A percentile compares a stretch with the other conserved stretches of the same genome.
phyloP scores from a whole-genome alignment of 53 echinoderm and acorn worm genomes.

The Stichopus horrens region DNA sequence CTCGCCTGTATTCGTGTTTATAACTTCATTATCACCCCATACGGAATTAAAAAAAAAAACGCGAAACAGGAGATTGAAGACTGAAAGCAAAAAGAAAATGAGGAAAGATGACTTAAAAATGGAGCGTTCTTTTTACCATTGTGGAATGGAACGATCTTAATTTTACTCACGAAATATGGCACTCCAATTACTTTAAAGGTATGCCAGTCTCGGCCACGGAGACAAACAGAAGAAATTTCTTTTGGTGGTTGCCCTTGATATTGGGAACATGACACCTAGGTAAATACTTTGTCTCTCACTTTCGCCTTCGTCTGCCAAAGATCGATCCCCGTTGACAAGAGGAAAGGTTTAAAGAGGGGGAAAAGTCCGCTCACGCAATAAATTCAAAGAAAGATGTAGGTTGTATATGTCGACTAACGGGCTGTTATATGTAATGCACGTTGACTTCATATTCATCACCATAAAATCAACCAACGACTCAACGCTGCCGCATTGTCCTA shows the following conservation, averaged over 20 bases:
- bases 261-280: conserved; percentile 36
- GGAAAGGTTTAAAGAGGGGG: not conserved
- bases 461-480: no score
- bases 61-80: no score
- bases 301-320: not conserved
- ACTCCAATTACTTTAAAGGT: conserved; percentile 19
- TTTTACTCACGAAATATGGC: conserved; percentile 35
- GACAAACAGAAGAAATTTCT: conserved; percentile 23
- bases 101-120: not conserved
- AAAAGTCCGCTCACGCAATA: conserved; percentile 21
- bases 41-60: not conserved
- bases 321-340: not conserved
- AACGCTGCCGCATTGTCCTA: no score
- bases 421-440: no score
- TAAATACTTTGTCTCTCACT: not conserved
- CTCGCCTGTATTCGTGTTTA: not conserved
- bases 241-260: conserved; percentile 31
- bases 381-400: not conserved
- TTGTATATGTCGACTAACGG: no score
- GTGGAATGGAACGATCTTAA: not conserved
- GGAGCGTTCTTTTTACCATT: not conserved
- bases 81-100: no score
- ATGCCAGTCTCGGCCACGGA: not conserved
- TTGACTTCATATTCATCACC: no score
- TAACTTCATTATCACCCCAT: not conserved